Evolutionary conservation across 2,797 vertebrate genomes (phyloP).

Genomic region (Clarias fuscus): DNA sequence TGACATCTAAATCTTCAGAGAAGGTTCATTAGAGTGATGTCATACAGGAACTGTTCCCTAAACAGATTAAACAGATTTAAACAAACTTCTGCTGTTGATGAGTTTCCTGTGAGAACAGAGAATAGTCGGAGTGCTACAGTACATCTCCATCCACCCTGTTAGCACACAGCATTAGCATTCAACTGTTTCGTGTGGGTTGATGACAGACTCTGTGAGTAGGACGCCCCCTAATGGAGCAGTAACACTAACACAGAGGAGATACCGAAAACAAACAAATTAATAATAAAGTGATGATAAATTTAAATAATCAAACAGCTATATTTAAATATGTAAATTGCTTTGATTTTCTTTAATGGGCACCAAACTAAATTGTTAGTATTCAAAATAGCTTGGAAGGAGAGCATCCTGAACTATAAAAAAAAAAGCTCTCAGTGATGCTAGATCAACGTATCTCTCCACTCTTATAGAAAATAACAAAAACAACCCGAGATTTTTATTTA

Average conservation of each 20-base stretch:
- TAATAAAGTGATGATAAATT: background rate
- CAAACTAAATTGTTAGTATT: no score
- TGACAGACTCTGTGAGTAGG: background rate
- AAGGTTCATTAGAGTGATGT: background rate
- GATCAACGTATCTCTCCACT: no score
- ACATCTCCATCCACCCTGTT: background rate
- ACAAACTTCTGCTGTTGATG: no score
- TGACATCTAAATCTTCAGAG: background rate
- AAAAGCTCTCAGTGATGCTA: no score
- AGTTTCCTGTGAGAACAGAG: background rate
- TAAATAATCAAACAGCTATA: background rate
- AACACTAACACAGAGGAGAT: background rate
- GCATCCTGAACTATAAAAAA: no score
- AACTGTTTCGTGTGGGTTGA: background rate
- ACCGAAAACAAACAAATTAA: background rate
- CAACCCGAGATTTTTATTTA: no score
- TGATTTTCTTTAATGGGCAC: no score
- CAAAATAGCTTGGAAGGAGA: no score
- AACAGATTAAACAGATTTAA: background rate
- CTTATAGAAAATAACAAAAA: no score
- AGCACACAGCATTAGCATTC: background rate
- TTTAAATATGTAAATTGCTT: no score
- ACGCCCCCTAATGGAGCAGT: slow-evolving; percentile 2
- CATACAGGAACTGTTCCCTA: background rate
- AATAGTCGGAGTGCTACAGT: background rate